Base-by-base conservation (phyloP, 2,888 invertebrate species). In the Chromoteleia sp. region DNA sequence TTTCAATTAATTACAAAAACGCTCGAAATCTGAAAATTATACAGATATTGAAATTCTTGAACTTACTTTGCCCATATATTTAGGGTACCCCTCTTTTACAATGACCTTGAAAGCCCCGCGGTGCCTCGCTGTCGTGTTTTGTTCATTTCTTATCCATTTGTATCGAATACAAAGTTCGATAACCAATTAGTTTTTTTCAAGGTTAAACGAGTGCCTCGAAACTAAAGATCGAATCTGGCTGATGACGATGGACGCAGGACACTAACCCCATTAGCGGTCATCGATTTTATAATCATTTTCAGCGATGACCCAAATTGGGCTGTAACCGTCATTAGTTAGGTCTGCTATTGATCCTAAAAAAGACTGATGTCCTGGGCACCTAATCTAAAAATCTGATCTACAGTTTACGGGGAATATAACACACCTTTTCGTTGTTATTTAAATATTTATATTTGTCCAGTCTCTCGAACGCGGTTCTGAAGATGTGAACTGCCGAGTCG, bases 251-350 rank as follows among this genome's bases (percentile, higher is more conserved):
- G 43, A 33, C n/a, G 56, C 15, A 30, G 73, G 73, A 61, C 63
- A 63, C 14, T 73, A 63, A 73, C 73, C 63, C 43, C 50, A 73
- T 73, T 73, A 56, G 52, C 19, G 19, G 17, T 74, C 39, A 65
- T 74, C 39, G 74, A 65, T 74, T 74, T 74, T 74, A 48, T 65
- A 74, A 74, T 65, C 74, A 74, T 65, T 74, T 74, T 65, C 54
- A 8, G 36, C 48, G 43, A 65, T 74, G 65, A 74, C 74, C 74
- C n/a, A 56, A 65, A 74, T 74, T 50, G 52, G 33, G n/a, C 29
- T 61, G 33, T 61, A 61, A 61, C 29, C 61, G 73, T 61, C 73
- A 73, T 73, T 73, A 71, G 50, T 59, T 54, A 58, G 58, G 15
- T 56, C 63, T 48, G 65, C 29, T 74, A 74, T 74, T 65, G 74